Conservation (phyloP, 2,888 invertebrate species). For the Cantharis flavilabris region DNA sequence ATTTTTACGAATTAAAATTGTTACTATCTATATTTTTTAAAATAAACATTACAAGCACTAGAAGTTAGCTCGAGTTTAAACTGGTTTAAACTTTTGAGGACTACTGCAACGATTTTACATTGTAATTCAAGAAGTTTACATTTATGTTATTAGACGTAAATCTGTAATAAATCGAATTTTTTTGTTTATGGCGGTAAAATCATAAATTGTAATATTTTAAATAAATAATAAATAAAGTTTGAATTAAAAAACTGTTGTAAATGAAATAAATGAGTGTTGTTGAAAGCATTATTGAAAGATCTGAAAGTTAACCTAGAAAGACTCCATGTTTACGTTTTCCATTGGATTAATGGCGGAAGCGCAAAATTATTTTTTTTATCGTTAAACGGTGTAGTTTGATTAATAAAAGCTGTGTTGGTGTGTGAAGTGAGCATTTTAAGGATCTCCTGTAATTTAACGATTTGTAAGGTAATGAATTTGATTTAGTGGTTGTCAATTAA, state of each 20-base stretch:
- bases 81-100: neutral
- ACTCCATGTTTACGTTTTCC: constrained; percentile 4
- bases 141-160: neutral
- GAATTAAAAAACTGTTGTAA: neutral
- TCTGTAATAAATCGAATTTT: neutral
- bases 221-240: neutral
- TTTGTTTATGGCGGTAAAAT: neutral
- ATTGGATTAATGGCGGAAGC: neutral
- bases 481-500: neutral
- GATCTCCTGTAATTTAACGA: neutral
- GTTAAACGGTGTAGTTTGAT: neutral
- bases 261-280: neutral
- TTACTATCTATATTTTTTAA: too few species aligned
- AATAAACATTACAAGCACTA: too few species aligned
- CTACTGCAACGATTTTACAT: neutral
- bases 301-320: neutral
- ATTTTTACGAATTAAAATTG: too few species aligned
- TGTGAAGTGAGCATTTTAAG: neutral
- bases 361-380: neutral
- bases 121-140: neutral
- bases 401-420: neutral
- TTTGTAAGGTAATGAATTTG: constrained; percentile 1
- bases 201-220: neutral
- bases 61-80: neutral
- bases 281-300: neutral